Conservation (phyloP, 2,888 invertebrate genomes). For the Drosophila algonquin region DNA sequence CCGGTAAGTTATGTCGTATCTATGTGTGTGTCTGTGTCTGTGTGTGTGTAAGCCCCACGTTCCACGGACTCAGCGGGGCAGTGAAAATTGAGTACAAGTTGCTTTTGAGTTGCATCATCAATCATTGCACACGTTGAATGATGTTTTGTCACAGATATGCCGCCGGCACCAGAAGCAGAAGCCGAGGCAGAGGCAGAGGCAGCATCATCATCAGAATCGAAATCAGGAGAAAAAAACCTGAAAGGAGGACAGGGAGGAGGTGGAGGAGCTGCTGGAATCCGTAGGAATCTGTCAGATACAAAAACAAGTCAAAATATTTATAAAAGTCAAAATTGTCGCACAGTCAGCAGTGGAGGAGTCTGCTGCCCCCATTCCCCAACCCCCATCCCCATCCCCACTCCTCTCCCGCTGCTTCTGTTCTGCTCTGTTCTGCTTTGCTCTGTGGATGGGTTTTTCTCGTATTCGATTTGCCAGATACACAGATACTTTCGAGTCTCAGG, state of each 20-base stretch:
- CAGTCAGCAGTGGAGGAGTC: slow-evolving; percentile 44
- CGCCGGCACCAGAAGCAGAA: slow-evolving; percentile 47
- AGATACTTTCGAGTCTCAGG: slow-evolving; percentile 43
- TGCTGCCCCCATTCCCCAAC: background rate
- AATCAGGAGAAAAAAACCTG: slow-evolving; percentile 42
- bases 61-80: slow-evolving; percentile 54
- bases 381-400: background rate
- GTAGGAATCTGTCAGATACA: slow-evolving; percentile 36
- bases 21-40: slow-evolving; percentile 16
- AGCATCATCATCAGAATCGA: slow-evolving; percentile 29
- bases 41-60: slow-evolving; percentile 34
- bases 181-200: slow-evolving; percentile 36
- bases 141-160: slow-evolving; percentile 79
- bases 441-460: slow-evolving; percentile 33
- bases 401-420: slow-evolving; percentile 17
- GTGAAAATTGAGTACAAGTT: slow-evolving; percentile 80
- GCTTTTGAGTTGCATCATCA: slow-evolving; percentile 78
- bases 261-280: background rate
- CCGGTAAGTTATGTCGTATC: slow-evolving; percentile 45
- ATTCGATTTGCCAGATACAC: slow-evolving; percentile 58
- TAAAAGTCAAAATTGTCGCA: slow-evolving; percentile 80
- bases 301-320: slow-evolving; percentile 78
- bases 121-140: slow-evolving; percentile 79
- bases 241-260: background rate
- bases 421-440: slow-evolving; percentile 3